Evolutionary conservation across 1,140 invertebrate genomes (phyloP).

Genomic region (Brachionus sp.): DNA sequence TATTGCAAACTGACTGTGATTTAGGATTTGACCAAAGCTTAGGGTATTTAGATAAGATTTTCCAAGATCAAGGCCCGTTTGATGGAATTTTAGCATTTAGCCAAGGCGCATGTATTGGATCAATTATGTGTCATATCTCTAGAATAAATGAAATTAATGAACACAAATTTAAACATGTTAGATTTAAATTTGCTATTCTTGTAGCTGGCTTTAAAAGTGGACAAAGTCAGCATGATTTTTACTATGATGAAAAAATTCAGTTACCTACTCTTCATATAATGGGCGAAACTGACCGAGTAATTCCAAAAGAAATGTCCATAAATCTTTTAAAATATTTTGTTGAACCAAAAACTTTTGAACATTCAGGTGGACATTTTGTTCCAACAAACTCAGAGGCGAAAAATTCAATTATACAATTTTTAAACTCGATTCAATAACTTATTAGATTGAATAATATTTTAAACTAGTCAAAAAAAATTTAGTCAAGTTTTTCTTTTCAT

Average conservation of each 20-base stretch:
- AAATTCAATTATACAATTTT: conserved; percentile 14
- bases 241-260: conserved; percentile 8
- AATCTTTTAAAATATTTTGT: background rate
- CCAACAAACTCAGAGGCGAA: conserved; percentile 19
- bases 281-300: conserved; percentile 21
- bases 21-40: conserved; percentile 29
- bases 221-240: background rate
- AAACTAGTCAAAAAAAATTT: background rate
- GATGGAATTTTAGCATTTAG: conserved; percentile 45
- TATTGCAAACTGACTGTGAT: background rate
- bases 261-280: conserved; percentile 39
- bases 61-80: conserved; percentile 11
- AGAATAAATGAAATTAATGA: background rate
- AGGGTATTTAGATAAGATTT: background rate
- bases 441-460: background rate
- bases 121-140: conserved; percentile 21
- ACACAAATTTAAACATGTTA: conserved; percentile 25
- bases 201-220: conserved; percentile 46
- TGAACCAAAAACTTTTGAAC: conserved; percentile 23
- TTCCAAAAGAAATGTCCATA: conserved; percentile 2
- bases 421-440: background rate
- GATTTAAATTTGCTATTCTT: conserved; percentile 43
- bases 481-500: background rate
- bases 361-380: conserved; percentile 40
- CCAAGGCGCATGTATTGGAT: conserved; percentile 45